These are phyloP conservation scores for Picus viridis DNA, from an alignment of 2,797 vertebrate species.

Conservation along the genomic window DNA sequence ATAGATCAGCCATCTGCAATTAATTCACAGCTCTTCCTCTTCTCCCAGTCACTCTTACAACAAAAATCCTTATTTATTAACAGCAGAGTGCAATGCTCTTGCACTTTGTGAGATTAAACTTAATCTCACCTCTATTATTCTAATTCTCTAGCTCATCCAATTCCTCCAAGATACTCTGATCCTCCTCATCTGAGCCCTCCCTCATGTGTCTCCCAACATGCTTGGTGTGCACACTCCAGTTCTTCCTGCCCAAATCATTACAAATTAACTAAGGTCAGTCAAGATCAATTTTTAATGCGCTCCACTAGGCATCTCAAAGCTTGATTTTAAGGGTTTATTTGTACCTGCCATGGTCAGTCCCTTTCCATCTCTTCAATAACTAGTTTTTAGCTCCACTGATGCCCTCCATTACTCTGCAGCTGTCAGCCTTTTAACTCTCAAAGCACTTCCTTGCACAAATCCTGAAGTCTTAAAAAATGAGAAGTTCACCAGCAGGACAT, in stretches of 20 bases:
- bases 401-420: neutral
- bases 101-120: slow-evolving; percentile 29
- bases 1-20: neutral
- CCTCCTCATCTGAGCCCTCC: neutral
- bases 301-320: neutral
- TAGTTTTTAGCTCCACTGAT: neutral
- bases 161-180: neutral
- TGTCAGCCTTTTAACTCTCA: neutral
- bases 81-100: neutral
- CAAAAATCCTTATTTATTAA: slow-evolving; percentile 29
- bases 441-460: neutral
- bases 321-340: neutral
- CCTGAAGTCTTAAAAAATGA: neutral
- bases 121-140: neutral
- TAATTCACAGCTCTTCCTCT: neutral
- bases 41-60: neutral
- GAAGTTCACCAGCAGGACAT: neutral
- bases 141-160: neutral
- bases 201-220: neutral
- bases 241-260: neutral
- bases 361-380: neutral
- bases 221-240: neutral
- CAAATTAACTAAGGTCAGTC: slow-evolving; percentile 6
- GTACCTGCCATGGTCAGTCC: neutral
- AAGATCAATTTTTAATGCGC: neutral